Evolutionary conservation across 2,797 vertebrate species (phyloP).

Genomic region (Pelobates cultripes): DNA sequence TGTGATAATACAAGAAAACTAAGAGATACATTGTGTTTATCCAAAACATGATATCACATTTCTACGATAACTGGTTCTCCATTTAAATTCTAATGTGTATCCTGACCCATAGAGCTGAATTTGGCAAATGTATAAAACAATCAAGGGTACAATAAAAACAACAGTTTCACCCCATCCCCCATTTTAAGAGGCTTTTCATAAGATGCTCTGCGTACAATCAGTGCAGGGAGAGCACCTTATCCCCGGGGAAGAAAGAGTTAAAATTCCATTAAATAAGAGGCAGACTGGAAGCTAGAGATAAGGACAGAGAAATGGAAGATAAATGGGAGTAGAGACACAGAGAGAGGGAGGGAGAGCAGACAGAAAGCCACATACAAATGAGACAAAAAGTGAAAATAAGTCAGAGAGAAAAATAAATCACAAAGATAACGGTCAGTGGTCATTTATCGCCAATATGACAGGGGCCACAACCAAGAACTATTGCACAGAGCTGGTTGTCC

Average conservation of each 20-base stretch:
- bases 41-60: too few species aligned
- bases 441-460: slow-evolving; percentile 50
- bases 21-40: too few species aligned
- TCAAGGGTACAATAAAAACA: background rate
- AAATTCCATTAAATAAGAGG: slow-evolving; percentile 53
- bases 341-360: slow-evolving; percentile 17
- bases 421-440: slow-evolving; percentile 42
- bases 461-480: background rate
- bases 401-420: slow-evolving; percentile 44
- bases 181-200: background rate
- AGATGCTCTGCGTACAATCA: background rate
- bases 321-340: slow-evolving; percentile 33
- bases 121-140: too few species aligned
- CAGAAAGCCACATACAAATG: slow-evolving; percentile 43
- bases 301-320: slow-evolving; percentile 45
- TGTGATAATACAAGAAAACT: too few species aligned
- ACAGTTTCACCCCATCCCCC: background rate
- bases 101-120: too few species aligned
- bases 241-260: slow-evolving; percentile 39
- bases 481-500: background rate
- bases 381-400: slow-evolving; percentile 31
- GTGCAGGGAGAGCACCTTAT: background rate
- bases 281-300: slow-evolving; percentile 49
- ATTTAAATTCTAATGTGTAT: too few species aligned
- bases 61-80: too few species aligned